Conservation (phyloP, 2,113 vertebrate genomes). For the Trachemys scripta region DNA sequence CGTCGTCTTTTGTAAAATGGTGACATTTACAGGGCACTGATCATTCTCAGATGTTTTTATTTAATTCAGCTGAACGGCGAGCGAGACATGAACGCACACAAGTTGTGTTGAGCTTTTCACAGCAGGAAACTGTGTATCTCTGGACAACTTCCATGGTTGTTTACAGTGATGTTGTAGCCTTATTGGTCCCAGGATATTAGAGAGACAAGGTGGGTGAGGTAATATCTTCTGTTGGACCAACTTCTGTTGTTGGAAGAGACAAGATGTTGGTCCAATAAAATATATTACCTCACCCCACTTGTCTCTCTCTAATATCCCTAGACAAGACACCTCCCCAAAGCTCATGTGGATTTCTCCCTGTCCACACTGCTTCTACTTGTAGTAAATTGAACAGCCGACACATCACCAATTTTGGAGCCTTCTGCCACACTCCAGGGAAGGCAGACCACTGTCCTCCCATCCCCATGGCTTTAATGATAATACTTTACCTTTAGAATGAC, state of each 20-base stretch:
- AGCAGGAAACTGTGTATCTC: conserved; percentile 56
- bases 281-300: background rate
- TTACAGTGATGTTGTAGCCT: background rate
- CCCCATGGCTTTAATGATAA: background rate
- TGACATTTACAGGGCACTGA: conserved; percentile 52
- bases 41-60: conserved; percentile 76
- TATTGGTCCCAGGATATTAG: background rate
- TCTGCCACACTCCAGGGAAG: background rate
- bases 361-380: background rate
- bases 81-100: conserved; percentile 57
- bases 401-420: conserved; percentile 12
- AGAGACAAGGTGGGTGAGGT: background rate
- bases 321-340: background rate
- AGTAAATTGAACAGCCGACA: conserved; percentile 2
- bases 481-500: background rate
- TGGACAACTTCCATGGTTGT: background rate
- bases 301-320: background rate
- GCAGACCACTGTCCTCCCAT: background rate
- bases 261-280: background rate
- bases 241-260: background rate
- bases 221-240: background rate
- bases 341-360: background rate
- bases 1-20: conserved; percentile 60
- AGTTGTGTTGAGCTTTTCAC: conserved; percentile 51
- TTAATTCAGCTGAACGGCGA: conserved; percentile 68